Evolutionary conservation across 2,797 vertebrate genomes (phyloP), one percentile per base, ranked within the genome.

Genomic region (Notolabrus celidotus): DNA sequence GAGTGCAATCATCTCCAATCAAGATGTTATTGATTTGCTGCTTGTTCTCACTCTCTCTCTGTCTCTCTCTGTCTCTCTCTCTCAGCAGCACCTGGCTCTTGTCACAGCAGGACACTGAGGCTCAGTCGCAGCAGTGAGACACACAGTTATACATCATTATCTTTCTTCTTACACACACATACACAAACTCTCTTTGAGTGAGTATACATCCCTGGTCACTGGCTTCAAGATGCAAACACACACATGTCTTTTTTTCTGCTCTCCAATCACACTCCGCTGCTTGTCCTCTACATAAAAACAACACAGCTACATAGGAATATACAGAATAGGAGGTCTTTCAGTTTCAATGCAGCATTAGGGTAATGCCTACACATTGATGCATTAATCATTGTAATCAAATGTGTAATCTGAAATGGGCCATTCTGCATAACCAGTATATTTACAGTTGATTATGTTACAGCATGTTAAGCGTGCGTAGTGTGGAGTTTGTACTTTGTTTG

Each of bases 61-160:
- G 60, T 46, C 52, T 58, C 71, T 46, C 64, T 75, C 71, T 77
- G 77, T 50, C 78, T 75, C 75, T 71, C 75, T 82, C 74, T 51
- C 67, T 67, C 71, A 80, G 80, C 84, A 87, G 88, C 94, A 95
- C 93, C 94, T 95, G 94, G 89, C 92, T 92, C 92, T 92, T 87
- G 79, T 82, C 93, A 84, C 94, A 93, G 92, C 83, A 51, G 93
- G 94, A 90, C 79, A 73, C 88, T 70, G 83, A 82, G 71, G 84
- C 89, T 92, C 87, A 84, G 79, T 87, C 80, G 86, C 85, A 69
- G 87, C 78, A 79, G 84, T 29, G 42, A 85, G 61, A 77, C 81
- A 90, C 87, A 90, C 86, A 86, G 84, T 93, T 92, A 87, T 82
- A 84, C 90, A 81, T 92, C 89, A 93, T 93, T 93, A 93, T 93